Evolutionary conservation across 2,888 invertebrate species (phyloP).

Genomic region (Trachelus tabidus): DNA sequence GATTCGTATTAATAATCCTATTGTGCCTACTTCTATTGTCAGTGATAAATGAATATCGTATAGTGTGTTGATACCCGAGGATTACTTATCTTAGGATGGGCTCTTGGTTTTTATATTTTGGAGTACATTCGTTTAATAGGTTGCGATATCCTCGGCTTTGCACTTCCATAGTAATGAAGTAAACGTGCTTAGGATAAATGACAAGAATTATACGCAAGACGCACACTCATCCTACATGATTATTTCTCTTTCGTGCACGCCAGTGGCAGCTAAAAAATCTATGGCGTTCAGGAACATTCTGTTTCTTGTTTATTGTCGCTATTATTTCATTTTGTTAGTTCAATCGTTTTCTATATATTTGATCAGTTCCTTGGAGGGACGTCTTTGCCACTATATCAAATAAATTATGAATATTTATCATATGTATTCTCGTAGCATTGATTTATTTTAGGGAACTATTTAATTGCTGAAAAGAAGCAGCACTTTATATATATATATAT

Average conservation of each 20-base stretch:
- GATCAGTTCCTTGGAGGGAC: neutral
- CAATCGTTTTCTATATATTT: neutral
- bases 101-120: neutral
- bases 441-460: neutral
- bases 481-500: neutral
- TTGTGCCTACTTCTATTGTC: constrained; percentile 56
- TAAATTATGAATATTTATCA: neutral
- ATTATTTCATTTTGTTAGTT: neutral
- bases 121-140: neutral
- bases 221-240: neutral
- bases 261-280: neutral
- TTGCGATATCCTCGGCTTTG: neutral
- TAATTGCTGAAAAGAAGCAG: neutral
- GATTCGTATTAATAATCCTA: constrained; percentile 47
- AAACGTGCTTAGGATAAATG: neutral
- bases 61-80: neutral
- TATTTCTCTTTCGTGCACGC: neutral
- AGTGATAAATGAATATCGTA: constrained; percentile 42
- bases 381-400: neutral
- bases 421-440: neutral
- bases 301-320: neutral
- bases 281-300: neutral
- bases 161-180: neutral
- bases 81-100: neutral
- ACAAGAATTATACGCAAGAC: neutral